Percentiles rank a stretch among this genome's conserved stretches.
These are phyloP conservation scores for Arge pagana DNA, from an alignment of 2,888 invertebrate genomes.

Conservation along the genomic window DNA sequence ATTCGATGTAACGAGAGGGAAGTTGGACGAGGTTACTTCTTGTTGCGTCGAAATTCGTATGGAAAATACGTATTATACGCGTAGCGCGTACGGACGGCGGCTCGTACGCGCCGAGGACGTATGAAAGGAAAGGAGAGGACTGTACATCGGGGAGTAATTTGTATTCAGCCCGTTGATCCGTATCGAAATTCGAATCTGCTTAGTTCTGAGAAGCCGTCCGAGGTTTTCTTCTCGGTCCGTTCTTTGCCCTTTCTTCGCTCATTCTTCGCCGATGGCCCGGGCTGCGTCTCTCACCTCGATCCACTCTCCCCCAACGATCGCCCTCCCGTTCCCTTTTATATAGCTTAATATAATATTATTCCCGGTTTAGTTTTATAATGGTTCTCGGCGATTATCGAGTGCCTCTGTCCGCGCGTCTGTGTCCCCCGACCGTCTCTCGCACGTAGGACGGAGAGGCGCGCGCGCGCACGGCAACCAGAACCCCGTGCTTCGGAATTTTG, in stretches of 20 bases:
- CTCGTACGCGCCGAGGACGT: too few species aligned
- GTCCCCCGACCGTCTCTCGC: slow-evolving; percentile 6
- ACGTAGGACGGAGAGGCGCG: slow-evolving; percentile 9
- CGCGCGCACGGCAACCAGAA: too few species aligned
- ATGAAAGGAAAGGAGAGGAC: too few species aligned
- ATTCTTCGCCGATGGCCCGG: slow-evolving; percentile 18
- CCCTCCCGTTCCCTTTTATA: slow-evolving; percentile 40
- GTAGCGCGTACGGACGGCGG: too few species aligned
- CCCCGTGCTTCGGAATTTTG: too few species aligned
- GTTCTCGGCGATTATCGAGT: slow-evolving; percentile 57
- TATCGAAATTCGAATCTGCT: slow-evolving; percentile 60
- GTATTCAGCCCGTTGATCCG: slow-evolving; percentile 59
- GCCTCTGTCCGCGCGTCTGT: slow-evolving; percentile 39
- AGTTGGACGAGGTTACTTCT: too few species aligned
- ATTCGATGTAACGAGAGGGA: too few species aligned
- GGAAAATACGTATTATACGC: too few species aligned
- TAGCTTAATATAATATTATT: slow-evolving; percentile 59
- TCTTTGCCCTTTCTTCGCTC: slow-evolving; percentile 27
- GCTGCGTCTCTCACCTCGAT: slow-evolving; percentile 22
- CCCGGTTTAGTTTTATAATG: slow-evolving; percentile 59
- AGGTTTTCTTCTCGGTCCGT: slow-evolving; percentile 26
- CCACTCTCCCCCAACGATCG: slow-evolving; percentile 27
- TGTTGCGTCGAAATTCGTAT: too few species aligned
- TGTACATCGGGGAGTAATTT: slow-evolving; percentile 60
- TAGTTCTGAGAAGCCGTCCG: slow-evolving; percentile 55